Conservation (phyloP, 2,888 invertebrate genomes). For the Sialis lutaria region DNA sequence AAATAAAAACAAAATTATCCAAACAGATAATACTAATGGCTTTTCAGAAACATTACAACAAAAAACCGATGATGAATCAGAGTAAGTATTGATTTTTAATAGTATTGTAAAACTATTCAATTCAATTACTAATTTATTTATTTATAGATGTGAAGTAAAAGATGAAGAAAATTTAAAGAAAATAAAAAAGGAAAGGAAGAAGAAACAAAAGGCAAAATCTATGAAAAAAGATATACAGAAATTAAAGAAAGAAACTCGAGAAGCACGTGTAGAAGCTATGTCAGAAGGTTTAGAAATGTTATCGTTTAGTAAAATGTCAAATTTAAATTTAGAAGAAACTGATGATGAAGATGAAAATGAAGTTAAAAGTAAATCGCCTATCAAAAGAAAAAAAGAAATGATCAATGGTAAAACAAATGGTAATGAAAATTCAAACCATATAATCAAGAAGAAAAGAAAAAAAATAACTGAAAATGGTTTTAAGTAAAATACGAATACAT, state of each 20-base stretch:
- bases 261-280: slow-evolving; percentile 25
- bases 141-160: slow-evolving; percentile 4
- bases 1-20: slow-evolving; percentile 9
- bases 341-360: slow-evolving; percentile 11
- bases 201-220: slow-evolving; percentile 18
- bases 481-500: no score
- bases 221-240: slow-evolving; percentile 23
- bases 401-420: background rate
- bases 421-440: background rate
- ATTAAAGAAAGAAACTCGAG: slow-evolving; percentile 29
- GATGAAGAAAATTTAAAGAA: slow-evolving; percentile 8
- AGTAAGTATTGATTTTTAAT: slow-evolving; percentile 11
- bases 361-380: slow-evolving; percentile 1
- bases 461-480: background rate
- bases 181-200: slow-evolving; percentile 16
- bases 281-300: slow-evolving; percentile 25
- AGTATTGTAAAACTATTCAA: slow-evolving; percentile 8
- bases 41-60: no score
- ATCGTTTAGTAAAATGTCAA: slow-evolving; percentile 18
- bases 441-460: background rate
- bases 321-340: slow-evolving; percentile 10
- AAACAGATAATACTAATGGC: no score
- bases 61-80: slow-evolving; percentile 1
- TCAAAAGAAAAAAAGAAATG: no score
- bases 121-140: slow-evolving; percentile 2